Evolutionary conservation across 2,888 invertebrate species (phyloP).

Genomic region (Pherbina coryleti): DNA sequence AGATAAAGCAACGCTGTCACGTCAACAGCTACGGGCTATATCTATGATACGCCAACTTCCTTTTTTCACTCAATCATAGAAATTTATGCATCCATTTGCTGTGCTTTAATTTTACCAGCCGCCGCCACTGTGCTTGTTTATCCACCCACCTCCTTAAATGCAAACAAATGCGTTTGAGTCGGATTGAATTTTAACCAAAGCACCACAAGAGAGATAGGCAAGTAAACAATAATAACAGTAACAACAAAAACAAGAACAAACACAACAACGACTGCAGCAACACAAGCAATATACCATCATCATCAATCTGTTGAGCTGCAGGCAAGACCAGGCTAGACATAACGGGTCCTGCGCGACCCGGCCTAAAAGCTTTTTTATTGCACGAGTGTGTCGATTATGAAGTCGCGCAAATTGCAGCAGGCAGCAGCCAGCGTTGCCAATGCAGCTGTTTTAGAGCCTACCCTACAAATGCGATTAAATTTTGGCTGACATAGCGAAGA

Average conservation of each 20-base stretch:
- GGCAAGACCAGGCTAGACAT: background rate
- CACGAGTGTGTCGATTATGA: background rate
- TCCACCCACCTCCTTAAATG: background rate
- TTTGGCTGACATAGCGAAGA: too few species aligned
- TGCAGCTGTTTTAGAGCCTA: background rate
- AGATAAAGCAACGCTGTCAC: too few species aligned
- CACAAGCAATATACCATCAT: slow-evolving; percentile 20
- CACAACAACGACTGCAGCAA: background rate
- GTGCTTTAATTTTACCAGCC: background rate
- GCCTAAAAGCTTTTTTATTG: slow-evolving; percentile 6
- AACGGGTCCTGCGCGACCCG: background rate
- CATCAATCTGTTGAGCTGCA: slow-evolving; percentile 14
- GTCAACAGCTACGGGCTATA: too few species aligned
- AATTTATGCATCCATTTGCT: background rate
- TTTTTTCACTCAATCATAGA: too few species aligned
- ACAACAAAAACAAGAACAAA: background rate
- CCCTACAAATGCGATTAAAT: too few species aligned
- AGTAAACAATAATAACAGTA: background rate
- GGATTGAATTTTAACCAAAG: slow-evolving; percentile 31
- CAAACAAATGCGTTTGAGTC: background rate
- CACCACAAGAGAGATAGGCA: background rate
- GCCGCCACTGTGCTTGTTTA: slow-evolving; percentile 7
- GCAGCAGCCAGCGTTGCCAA: background rate
- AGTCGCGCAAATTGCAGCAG: background rate
- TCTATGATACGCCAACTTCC: too few species aligned